A percentile compares a stretch with the other conserved stretches of the same genome.
Evolutionary conservation across 2,113 vertebrate species (phyloP).

Genomic region (Leucosticte australis): DNA sequence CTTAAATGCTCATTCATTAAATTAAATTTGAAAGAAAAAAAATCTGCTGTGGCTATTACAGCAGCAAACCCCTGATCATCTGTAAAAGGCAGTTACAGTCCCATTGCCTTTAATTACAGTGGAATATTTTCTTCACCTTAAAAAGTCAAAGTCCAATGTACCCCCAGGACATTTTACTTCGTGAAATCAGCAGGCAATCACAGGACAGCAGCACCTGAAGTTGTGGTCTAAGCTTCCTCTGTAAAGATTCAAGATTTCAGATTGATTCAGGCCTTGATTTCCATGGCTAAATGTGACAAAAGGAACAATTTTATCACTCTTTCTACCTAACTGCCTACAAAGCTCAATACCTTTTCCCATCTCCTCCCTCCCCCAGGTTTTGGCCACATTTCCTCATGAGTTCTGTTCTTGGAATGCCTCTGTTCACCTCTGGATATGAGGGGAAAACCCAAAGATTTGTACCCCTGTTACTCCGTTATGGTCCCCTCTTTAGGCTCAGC

Average conservation of each 20-base stretch:
- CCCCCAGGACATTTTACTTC: background rate
- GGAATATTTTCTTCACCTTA: background rate
- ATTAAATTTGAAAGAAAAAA: background rate
- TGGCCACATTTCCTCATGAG: background rate
- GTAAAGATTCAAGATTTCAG: background rate
- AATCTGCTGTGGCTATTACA: background rate
- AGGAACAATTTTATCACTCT: background rate
- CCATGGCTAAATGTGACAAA: background rate
- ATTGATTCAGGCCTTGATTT: background rate
- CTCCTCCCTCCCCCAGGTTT: accelerated
- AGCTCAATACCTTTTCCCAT: background rate
- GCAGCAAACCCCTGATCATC: background rate
- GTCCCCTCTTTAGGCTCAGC: background rate
- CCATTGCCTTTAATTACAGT: background rate
- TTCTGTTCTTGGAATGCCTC: background rate
- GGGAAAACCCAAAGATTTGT: background rate
- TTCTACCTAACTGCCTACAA: background rate
- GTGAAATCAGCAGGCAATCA: background rate
- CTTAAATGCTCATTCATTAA: background rate
- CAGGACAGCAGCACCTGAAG: background rate
- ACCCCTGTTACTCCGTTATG: accelerated
- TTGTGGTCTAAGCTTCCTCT: background rate
- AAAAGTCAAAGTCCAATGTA: background rate
- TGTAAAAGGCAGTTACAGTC: background rate
- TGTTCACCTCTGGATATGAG: background rate